These are phyloP conservation scores for Drosophila paulistorum DNA, from an alignment of 1,140 invertebrate species.

Conservation along the genomic window DNA sequence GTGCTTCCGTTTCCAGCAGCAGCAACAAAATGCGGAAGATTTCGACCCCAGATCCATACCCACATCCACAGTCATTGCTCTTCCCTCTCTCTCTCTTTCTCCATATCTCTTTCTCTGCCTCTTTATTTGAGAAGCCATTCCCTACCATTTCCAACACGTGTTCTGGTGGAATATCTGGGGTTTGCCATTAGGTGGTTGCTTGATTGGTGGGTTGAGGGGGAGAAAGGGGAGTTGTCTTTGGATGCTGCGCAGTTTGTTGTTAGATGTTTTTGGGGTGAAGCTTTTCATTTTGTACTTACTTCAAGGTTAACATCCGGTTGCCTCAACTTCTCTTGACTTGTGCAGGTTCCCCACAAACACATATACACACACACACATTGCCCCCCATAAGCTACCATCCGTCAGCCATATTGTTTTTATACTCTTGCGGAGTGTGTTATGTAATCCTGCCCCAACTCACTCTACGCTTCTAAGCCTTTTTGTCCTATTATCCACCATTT, in stretches of 20 bases:
- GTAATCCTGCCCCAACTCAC: background rate
- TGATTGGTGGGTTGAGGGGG: background rate
- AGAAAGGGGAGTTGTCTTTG: slow-evolving; percentile 23
- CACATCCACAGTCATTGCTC: background rate
- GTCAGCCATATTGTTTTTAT: slow-evolving; percentile 8
- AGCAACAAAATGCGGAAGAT: slow-evolving; percentile 18
- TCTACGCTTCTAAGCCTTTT: slow-evolving; percentile 18
- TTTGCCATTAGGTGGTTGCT: background rate
- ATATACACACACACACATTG: slow-evolving; percentile 15
- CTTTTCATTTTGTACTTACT: slow-evolving; percentile 39
- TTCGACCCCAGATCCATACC: background rate
- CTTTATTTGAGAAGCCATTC: slow-evolving; percentile 13
- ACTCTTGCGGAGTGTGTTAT: background rate
- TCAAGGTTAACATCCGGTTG: slow-evolving; percentile 72
- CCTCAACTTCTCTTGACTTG: slow-evolving; percentile 8
- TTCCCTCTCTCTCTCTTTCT: background rate
- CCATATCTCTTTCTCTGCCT: background rate
- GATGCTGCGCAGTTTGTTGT: slow-evolving; percentile 68
- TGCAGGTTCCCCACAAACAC: slow-evolving; percentile 34
- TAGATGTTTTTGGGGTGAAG: background rate
- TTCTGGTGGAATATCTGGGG: slow-evolving; percentile 48
- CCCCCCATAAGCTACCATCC: slow-evolving; percentile 21
- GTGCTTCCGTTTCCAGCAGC: slow-evolving; percentile 48
- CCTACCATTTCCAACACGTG: slow-evolving; percentile 26
- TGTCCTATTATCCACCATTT: slow-evolving; percentile 2